Base-by-base conservation (phyloP, 1,140 invertebrate species). In the Trichonephila clavata region DNA sequence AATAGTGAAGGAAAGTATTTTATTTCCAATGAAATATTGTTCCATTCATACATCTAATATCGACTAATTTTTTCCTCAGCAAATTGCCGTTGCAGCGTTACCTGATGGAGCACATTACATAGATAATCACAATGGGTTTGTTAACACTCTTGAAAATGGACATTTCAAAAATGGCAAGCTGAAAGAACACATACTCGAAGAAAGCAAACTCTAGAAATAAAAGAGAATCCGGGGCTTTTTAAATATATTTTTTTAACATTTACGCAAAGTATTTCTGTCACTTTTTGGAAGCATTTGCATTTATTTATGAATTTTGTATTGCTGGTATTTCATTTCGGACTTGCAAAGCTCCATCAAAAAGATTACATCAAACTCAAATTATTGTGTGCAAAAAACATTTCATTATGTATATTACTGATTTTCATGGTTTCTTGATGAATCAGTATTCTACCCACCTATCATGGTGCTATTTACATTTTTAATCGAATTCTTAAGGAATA, bases 201-300 rank as follows among this genome's bases (percentile, higher is more conserved):
- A 90, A 80, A 90, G 88, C 50, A 90, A 90, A 90, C 88, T 90
- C 57, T 90, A 68, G 18, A 63, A 32, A 32, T 7, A 24, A 63
- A 39, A 18, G 32, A 68, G n/a, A 24, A 8, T 2, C 1, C 24
- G n/a, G 61, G 18, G 14, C 50, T 50, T 83, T 83, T 83, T 83
- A 77, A 63, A 21, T 32, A 18, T 32, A 77, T 68, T 24, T 77
- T 77, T 32, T 77, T 77, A 39, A 14, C 27, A 18, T 77, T 77
- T 32, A 16, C 32, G 32, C 14, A 77, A 18, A 32, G 27, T 77
- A 32, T 77, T 71, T 32, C 14, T 32, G 14, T 18, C 32, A 32
- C 24, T 39, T 77, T 77, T 77, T 77, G 18, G 32, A 39, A 6
- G 18, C 1, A 32, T 32, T 32, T 18, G 71, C 27, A 77, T 77